Conservation (phyloP, 2,797 vertebrate species). For the Danio tinwini region DNA sequence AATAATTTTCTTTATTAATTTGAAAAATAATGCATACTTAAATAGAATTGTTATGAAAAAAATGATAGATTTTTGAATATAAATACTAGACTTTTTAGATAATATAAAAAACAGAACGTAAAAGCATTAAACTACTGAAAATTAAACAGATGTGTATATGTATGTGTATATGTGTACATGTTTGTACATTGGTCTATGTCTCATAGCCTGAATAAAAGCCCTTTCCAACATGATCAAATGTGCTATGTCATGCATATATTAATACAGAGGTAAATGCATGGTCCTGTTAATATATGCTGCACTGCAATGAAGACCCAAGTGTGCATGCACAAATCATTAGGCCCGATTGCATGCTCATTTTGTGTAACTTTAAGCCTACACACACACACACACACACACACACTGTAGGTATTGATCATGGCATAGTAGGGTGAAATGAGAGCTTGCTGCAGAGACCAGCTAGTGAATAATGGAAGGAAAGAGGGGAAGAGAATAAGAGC, state of each 20-base stretch:
- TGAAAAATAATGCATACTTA: too few relatives aligned
- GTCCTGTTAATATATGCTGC: background rate
- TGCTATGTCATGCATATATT: background rate
- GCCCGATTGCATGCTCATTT: constrained; percentile 3
- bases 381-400: constrained; percentile 28
- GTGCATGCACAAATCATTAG: constrained; percentile 12
- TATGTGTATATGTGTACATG: background rate
- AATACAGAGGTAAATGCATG: background rate
- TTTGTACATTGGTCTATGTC: background rate
- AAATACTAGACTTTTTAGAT: too few relatives aligned
- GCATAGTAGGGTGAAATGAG: constrained; percentile 51
- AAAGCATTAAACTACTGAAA: background rate
- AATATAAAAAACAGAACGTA: background rate
- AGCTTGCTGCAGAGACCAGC: constrained; percentile 29
- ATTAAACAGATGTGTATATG: background rate
- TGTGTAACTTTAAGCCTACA: background rate
- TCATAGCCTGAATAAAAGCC: background rate
- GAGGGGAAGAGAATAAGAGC: background rate
- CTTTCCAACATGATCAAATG: background rate
- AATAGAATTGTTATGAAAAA: too few relatives aligned
- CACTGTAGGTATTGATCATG: constrained; percentile 31
- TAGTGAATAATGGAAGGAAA: constrained; percentile 42
- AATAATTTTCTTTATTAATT: too few relatives aligned
- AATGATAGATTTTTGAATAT: too few relatives aligned
- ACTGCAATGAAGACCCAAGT: background rate